Evolutionary conservation across 2,888 invertebrate species (phyloP).

Genomic region (Maniola hyperantus): DNA sequence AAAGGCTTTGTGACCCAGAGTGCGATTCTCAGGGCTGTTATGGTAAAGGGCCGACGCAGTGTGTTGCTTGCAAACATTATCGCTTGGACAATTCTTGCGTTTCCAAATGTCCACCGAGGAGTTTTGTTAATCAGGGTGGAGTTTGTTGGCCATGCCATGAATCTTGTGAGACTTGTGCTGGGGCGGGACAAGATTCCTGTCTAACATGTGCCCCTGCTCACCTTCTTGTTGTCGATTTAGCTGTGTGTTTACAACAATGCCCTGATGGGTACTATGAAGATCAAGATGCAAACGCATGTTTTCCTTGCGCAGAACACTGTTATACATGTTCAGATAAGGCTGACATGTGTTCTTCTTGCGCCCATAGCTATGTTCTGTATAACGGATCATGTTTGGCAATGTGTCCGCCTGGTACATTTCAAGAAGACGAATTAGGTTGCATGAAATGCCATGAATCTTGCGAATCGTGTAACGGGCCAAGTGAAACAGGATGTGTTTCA

Average conservation of each 20-base stretch:
- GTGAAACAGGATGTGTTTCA: slow-evolving; percentile 89
- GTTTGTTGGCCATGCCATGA: slow-evolving; percentile 94
- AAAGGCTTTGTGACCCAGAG: slow-evolving; percentile 90
- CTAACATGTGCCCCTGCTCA: slow-evolving; percentile 92
- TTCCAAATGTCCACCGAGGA: slow-evolving; percentile 91
- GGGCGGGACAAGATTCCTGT: slow-evolving; percentile 93
- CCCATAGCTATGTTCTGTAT: slow-evolving; percentile 92
- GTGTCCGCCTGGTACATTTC: slow-evolving; percentile 91
- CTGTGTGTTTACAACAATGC: slow-evolving; percentile 93
- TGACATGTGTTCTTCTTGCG: slow-evolving; percentile 93
- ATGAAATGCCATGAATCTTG: slow-evolving; percentile 90
- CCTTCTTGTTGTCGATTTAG: slow-evolving; percentile 90
- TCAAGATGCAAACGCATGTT: slow-evolving; percentile 89
- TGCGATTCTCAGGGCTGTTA: slow-evolving; percentile 91
- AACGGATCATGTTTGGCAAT: slow-evolving; percentile 92
- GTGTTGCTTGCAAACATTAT: slow-evolving; percentile 92
- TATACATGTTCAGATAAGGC: slow-evolving; percentile 92
- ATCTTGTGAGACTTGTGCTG: slow-evolving; percentile 94
- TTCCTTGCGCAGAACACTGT: slow-evolving; percentile 93
- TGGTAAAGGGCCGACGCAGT: slow-evolving; percentile 92
- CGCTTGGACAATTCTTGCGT: slow-evolving; percentile 93
- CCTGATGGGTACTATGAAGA: slow-evolving; percentile 95
- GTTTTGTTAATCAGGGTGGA: slow-evolving; percentile 91
- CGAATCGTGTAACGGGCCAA: slow-evolving; percentile 91
- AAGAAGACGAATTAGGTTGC: slow-evolving; percentile 93